phyloP scores from a whole-genome alignment of 2,113 vertebrate species.

The Phalacrocorax pelagicus region DNA sequence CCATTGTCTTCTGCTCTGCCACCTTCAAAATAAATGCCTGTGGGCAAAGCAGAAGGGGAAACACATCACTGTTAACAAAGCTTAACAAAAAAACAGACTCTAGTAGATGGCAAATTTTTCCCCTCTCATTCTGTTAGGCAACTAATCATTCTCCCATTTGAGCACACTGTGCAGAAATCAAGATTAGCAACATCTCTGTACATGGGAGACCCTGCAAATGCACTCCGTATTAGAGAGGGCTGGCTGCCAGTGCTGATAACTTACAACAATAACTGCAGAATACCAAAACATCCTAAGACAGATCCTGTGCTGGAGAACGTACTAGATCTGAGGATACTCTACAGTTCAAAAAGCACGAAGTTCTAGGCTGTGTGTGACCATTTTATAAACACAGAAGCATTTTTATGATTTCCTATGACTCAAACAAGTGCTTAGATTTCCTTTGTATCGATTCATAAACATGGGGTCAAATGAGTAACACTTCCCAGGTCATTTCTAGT shows the following conservation, averaged over 20 bases:
- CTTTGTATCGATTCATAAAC: neutral
- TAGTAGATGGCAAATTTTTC: neutral
- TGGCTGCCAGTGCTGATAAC: neutral
- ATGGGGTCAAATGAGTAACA: neutral
- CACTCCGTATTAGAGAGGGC: neutral
- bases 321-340: neutral
- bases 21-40: neutral
- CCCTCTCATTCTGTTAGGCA: neutral
- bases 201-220: neutral
- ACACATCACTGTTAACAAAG: neutral
- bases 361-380: accelerated
- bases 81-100: neutral
- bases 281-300: neutral
- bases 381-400: neutral
- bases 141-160: neutral
- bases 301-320: neutral
- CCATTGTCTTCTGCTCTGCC: neutral
- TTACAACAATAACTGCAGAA: neutral
- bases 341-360: neutral
- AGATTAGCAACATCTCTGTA: neutral
- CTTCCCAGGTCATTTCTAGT: neutral
- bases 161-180: neutral
- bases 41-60: neutral
- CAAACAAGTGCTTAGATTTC: neutral
- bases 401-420: neutral